These are phyloP conservation scores for Phataginus tetradactyla DNA, from an alignment of 2,797 vertebrate species.

Conservation along the genomic window DNA sequence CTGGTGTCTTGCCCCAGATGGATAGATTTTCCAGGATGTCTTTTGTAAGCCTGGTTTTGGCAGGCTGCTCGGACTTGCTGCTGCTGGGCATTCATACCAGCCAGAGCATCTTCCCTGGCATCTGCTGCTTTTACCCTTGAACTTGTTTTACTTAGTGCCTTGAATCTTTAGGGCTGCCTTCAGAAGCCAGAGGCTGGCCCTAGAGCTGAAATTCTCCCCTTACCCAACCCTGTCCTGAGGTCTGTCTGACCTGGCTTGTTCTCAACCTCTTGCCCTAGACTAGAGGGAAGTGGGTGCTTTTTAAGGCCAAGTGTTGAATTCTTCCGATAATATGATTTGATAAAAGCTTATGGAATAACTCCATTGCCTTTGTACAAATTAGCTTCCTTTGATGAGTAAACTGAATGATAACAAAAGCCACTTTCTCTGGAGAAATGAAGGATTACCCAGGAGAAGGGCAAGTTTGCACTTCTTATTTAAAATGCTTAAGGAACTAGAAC, in stretches of 20 bases:
- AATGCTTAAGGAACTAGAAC: neutral
- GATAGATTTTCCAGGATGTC: neutral
- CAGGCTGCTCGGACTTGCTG: neutral
- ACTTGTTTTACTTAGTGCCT: neutral
- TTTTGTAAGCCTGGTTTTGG: accelerated
- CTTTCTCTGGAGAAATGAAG: constrained; percentile 1
- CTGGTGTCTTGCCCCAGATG: neutral
- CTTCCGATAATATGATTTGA: constrained; percentile 11
- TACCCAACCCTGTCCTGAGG: neutral
- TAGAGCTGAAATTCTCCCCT: neutral
- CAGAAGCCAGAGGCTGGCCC: neutral
- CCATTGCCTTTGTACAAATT: neutral
- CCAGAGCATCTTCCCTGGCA: neutral
- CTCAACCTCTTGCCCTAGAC: neutral
- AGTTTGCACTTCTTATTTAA: neutral
- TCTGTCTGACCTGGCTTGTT: neutral
- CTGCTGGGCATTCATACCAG: neutral
- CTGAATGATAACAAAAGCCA: neutral
- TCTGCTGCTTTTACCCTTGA: neutral
- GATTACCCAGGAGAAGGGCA: neutral
- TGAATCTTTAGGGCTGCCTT: neutral
- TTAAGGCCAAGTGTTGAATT: neutral
- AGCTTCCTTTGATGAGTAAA: neutral
- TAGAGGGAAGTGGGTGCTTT: neutral
- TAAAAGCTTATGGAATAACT: neutral